Conservation (phyloP, 1,140 invertebrate genomes). For the Drosophila simulans region DNA sequence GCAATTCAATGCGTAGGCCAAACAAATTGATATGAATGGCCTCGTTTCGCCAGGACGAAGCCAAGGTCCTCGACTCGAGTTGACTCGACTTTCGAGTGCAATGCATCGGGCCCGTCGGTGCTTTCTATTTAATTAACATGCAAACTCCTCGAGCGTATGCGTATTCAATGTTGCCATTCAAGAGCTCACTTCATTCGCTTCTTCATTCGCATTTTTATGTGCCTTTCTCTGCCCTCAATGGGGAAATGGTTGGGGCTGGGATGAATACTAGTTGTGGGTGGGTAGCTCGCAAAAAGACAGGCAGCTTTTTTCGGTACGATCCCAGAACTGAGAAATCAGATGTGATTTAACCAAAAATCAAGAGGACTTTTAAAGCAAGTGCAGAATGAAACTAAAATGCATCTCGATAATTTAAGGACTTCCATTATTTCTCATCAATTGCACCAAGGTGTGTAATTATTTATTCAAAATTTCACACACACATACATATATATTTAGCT, state of each 20-base stretch:
- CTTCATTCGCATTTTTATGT: conserved; percentile 37
- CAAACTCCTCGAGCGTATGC: conserved; percentile 53
- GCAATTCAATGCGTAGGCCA: conserved; percentile 76
- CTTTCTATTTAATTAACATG: conserved; percentile 83
- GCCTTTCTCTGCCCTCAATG: conserved; percentile 22
- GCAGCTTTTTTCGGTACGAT: no score
- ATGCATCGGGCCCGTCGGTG: conserved; percentile 52
- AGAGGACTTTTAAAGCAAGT: not conserved
- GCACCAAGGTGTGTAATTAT: conserved; percentile 39
- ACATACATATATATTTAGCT: conserved; percentile 4
- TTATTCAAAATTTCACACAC: conserved; percentile 6
- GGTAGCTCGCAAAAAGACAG: not conserved
- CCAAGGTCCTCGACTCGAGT: conserved; percentile 38
- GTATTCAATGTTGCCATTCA: conserved; percentile 69
- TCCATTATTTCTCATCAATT: conserved; percentile 45
- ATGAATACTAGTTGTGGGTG: not conserved
- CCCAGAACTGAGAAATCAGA: no score
- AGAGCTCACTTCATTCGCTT: conserved; percentile 34
- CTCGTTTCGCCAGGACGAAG: conserved; percentile 35
- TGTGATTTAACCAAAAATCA: not conserved
- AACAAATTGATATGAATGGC: conserved; percentile 76
- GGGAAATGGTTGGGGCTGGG: not conserved
- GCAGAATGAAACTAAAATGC: no score
- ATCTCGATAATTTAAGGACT: conserved; percentile 15
- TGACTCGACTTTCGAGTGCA: conserved; percentile 60